Conservation (phyloP, 2,888 invertebrate species). For the Acheta domesticus region DNA sequence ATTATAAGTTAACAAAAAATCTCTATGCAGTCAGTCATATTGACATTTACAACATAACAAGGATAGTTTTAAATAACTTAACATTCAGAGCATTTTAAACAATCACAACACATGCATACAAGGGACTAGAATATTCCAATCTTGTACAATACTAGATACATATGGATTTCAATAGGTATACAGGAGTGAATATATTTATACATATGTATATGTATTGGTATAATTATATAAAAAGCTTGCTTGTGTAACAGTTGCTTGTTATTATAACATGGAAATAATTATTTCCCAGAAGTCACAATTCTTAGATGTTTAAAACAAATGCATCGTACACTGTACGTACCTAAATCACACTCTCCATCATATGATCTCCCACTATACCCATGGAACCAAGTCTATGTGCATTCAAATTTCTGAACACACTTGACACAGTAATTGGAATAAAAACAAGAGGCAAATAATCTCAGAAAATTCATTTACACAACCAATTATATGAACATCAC, state of each 20-base stretch:
- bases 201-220: not conserved
- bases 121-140: constrained; percentile 10
- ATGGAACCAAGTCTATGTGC: too few species aligned
- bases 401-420: too few species aligned
- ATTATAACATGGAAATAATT: not conserved
- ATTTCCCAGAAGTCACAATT: not conserved
- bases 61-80: constrained; percentile 6
- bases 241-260: not conserved
- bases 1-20: not conserved
- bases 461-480: not conserved
- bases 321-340: constrained; percentile 7
- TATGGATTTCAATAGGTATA: not conserved
- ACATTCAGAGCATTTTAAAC: not conserved
- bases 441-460: not conserved
- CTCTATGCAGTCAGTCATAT: not conserved
- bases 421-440: too few species aligned
- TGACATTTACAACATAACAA: not conserved
- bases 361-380: not conserved
- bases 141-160: not conserved
- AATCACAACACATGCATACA: not conserved
- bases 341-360: not conserved
- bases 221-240: constrained; percentile 11
- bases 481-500: not conserved
- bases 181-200: not conserved
- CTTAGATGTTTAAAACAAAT: not conserved